Conservation (phyloP, 2,113 vertebrate genomes). For the Fukomys damarensis region DNA sequence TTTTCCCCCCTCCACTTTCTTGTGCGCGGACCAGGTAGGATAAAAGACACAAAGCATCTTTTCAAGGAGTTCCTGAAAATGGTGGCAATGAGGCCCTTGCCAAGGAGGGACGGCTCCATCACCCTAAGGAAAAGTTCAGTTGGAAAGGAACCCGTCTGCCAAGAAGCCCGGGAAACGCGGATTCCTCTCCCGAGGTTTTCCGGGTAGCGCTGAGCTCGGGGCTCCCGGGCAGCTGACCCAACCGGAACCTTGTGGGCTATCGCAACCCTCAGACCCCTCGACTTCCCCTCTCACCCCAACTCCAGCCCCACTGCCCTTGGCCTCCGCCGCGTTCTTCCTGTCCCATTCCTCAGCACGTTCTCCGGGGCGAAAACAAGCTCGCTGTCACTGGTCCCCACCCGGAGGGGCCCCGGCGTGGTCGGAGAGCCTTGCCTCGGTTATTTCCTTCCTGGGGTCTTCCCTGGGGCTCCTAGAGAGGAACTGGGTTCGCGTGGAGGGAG, state of each 20-base stretch:
- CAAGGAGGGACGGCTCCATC: neutral
- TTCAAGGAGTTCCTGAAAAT: neutral
- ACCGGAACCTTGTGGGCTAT: fast-evolving
- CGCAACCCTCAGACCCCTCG: fast-evolving
- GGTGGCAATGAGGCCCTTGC: neutral
- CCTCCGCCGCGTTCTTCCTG: too few species aligned
- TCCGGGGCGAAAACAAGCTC: neutral
- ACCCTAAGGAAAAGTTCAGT: fast-evolving
- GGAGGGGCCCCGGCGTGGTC: neutral
- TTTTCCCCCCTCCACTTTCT: neutral
- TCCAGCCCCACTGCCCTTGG: fast-evolving
- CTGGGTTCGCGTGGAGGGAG: neutral
- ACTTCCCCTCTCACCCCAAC: neutral
- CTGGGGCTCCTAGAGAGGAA: neutral
- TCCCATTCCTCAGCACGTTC: fast-evolving
- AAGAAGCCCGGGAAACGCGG: fast-evolving
- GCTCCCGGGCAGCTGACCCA: fast-evolving
- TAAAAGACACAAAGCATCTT: neutral
- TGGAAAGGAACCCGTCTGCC: neutral
- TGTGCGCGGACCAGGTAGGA: neutral
- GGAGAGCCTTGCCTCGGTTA: neutral
- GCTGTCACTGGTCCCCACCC: fast-evolving
- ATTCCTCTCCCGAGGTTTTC: neutral
- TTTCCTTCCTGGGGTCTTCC: neutral
- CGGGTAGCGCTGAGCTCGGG: fast-evolving